phyloP scores from a whole-genome alignment of 30 jellyfish, hydroid and myxozoan species.

The Cassiopea xamachana region DNA sequence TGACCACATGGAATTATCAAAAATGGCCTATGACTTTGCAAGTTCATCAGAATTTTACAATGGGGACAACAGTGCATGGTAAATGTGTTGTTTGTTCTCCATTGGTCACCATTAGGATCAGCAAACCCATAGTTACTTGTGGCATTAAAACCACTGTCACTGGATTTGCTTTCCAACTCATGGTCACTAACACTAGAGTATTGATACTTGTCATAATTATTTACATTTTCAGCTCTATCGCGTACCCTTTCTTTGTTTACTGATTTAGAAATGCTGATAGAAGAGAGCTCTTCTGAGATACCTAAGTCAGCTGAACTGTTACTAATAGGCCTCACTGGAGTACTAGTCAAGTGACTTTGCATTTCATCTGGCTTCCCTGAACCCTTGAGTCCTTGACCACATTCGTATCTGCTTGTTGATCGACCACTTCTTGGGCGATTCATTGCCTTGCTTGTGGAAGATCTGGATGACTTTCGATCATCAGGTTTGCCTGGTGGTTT shows the following conservation, averaged over 20 bases:
- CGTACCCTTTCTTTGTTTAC: neutral
- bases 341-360: constrained; percentile 30
- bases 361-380: neutral
- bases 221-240: neutral
- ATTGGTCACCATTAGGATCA: neutral
- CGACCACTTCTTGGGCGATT: constrained; percentile 13
- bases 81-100: constrained; percentile 1
- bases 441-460: constrained; percentile 19
- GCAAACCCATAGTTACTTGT: neutral
- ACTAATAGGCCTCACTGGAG: constrained; percentile 29
- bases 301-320: neutral
- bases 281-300: constrained; percentile 24
- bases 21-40: constrained; percentile 25
- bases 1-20: constrained; percentile 80
- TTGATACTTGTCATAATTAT: neutral
- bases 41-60: constrained; percentile 59
- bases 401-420: neutral
- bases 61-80: constrained; percentile 76
- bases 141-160: neutral
- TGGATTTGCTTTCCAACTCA: neutral
- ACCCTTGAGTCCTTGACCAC: neutral
- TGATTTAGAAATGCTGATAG: neutral
- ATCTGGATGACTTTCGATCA: constrained; percentile 2
- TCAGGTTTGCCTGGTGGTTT: constrained; percentile 33
- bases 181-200: neutral